phyloP scores from a whole-genome alignment of 2,888 invertebrate genomes.

The Scaptomyza caliginosa region DNA sequence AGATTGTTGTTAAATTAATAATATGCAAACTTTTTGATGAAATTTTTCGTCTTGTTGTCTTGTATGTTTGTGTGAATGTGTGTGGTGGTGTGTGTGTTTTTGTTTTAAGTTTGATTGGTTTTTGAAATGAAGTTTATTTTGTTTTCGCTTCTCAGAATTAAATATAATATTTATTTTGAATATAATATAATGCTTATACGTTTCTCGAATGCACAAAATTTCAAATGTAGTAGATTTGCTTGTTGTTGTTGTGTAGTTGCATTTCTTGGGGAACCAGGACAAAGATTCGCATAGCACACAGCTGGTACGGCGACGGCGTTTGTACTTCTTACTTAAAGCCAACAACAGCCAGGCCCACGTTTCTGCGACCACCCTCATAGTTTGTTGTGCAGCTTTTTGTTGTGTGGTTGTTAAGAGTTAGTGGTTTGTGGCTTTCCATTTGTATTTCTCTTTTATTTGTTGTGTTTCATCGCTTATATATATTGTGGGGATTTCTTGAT shows the following conservation, averaged over 20 bases:
- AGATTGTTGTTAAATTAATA: conserved; percentile 62
- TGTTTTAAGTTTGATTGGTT: conserved; percentile 52
- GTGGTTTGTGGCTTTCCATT: conserved; percentile 5
- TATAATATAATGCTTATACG: conserved; percentile 81
- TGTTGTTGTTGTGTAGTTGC: conserved; percentile 38
- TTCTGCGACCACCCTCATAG: conserved; percentile 32
- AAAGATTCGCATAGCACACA: conserved; percentile 30
- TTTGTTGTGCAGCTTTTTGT: conserved; percentile 30
- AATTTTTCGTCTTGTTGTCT: conserved; percentile 26
- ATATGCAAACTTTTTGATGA: conserved; percentile 60
- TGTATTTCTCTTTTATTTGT: too few species aligned
- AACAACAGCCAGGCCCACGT: conserved; percentile 45
- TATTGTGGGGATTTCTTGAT: not conserved
- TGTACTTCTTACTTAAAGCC: conserved; percentile 8
- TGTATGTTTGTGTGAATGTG: conserved; percentile 33
- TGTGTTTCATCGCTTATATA: not conserved
- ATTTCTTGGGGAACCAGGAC: conserved; percentile 29
- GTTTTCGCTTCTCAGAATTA: conserved; percentile 80
- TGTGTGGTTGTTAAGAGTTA: conserved; percentile 12
- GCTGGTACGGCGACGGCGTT: conserved; percentile 17
- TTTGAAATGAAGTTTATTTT: conserved; percentile 77
- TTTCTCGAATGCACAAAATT: conserved; percentile 82
- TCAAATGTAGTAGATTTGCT: conserved; percentile 70
- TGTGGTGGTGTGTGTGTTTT: conserved; percentile 30
- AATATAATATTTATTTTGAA: conserved; percentile 81